Evolutionary conservation across 2,888 invertebrate species (phyloP).

Genomic region (Sesia apiformis): DNA sequence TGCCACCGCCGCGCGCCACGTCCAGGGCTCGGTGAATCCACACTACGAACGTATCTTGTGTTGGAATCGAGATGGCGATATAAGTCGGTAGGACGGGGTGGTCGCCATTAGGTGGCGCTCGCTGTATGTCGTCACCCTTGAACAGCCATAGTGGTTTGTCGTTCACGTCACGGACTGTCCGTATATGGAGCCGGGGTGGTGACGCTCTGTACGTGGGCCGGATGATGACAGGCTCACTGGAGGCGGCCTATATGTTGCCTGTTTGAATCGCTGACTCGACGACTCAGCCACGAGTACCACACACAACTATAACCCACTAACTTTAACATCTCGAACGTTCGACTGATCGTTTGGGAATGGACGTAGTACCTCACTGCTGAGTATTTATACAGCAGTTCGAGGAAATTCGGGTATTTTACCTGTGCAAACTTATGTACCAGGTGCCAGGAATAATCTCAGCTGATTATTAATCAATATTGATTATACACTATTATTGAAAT

Average conservation of each 20-base stretch:
- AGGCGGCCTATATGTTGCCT: background rate
- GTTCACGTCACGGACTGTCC: background rate
- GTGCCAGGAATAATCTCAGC: background rate
- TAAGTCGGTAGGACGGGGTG: conserved; percentile 19
- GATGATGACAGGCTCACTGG: background rate
- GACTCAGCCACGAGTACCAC: background rate
- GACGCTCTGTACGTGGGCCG: background rate
- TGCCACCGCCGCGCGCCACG: conserved; percentile 10
- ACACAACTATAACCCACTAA: background rate
- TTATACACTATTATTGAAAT: too few species aligned
- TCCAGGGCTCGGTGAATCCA: conserved; percentile 6
- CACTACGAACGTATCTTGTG: conserved; percentile 7
- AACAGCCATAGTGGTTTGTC: background rate
- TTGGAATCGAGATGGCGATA: conserved; percentile 19
- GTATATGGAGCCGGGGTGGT: background rate
- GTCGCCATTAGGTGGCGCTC: conserved; percentile 10
- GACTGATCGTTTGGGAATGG: background rate
- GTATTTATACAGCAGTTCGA: background rate
- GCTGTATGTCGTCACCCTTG: background rate
- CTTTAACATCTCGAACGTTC: background rate
- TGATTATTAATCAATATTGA: background rate
- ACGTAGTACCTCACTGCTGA: background rate
- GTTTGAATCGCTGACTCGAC: background rate
- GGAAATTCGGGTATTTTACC: background rate
- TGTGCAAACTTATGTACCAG: background rate